These are phyloP conservation scores for Strix aluco DNA, from an alignment of 2,113 vertebrate genomes.

Conservation along the genomic window DNA sequence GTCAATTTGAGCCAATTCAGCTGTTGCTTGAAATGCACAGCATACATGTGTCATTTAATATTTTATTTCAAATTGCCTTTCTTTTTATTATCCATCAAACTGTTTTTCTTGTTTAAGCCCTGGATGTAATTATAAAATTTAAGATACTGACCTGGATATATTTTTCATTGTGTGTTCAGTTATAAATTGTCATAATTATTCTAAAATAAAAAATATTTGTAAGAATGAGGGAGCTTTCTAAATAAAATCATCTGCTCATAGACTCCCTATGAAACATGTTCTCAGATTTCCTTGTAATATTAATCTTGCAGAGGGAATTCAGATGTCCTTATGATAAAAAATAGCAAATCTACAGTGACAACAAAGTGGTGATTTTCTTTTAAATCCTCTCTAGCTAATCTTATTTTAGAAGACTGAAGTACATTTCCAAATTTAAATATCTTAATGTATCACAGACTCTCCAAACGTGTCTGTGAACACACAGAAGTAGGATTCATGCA, in stretches of 20 bases:
- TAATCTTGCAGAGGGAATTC: constrained; percentile 28
- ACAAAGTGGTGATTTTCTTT: not conserved
- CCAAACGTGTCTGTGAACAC: not conserved
- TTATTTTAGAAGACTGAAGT: constrained; percentile 8
- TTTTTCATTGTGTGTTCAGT: not conserved
- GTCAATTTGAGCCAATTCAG: constrained; percentile 23
- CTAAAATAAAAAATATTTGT: not conserved
- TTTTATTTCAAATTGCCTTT: not conserved
- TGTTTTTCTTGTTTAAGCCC: not conserved
- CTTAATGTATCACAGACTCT: not conserved
- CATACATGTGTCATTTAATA: not conserved
- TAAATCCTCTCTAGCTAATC: constrained; percentile 2
- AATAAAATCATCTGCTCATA: not conserved
- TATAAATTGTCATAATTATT: not conserved
- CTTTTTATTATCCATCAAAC: not conserved
- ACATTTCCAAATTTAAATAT: not conserved
- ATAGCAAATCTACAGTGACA: constrained; percentile 8
- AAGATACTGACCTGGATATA: not conserved
- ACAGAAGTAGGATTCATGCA: not conserved
- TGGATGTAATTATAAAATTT: not conserved
- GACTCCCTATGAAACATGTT: not conserved
- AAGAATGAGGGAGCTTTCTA: not conserved
- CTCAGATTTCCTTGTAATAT: not conserved
- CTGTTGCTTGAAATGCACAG: not conserved
- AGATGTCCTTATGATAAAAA: not conserved